Evolutionary conservation across 1,140 invertebrate species (phyloP).

Genomic region (Drosophila willistoni): DNA sequence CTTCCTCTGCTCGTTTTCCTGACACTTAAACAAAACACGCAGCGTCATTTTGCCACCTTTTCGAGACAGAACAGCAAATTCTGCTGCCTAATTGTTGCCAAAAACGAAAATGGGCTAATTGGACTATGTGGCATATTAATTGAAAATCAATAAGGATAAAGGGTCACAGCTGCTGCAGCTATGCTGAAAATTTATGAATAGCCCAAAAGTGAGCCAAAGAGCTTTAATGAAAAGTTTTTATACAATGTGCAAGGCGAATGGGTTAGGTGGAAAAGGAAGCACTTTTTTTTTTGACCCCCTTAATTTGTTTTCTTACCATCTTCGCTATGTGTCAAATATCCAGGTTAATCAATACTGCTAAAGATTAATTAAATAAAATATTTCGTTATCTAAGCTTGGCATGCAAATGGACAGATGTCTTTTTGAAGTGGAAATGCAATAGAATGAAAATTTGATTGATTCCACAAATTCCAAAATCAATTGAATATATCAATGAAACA

Average conservation of each 20-base stretch:
- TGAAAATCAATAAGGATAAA: slow-evolving; percentile 73
- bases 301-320: too few species aligned
- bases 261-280: background rate
- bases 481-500: too few species aligned
- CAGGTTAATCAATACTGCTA: too few species aligned
- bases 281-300: too few species aligned
- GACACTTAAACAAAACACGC: slow-evolving; percentile 43
- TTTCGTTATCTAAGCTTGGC: too few species aligned
- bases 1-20: slow-evolving; percentile 2
- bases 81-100: slow-evolving; percentile 61
- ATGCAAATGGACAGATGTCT: too few species aligned
- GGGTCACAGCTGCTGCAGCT: slow-evolving; percentile 29
- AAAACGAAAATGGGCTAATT: slow-evolving; percentile 72
- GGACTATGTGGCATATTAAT: slow-evolving; percentile 77
- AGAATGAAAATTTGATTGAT: too few species aligned
- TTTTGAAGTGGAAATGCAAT: too few species aligned
- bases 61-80: slow-evolving; percentile 55
- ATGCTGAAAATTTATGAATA: background rate
- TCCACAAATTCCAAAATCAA: too few species aligned
- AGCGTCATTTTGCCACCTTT: slow-evolving; percentile 21
- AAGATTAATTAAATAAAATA: too few species aligned
- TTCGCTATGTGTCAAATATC: too few species aligned
- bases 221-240: slow-evolving; percentile 13
- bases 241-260: background rate
- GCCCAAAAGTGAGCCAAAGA: background rate